phyloP scores from a whole-genome alignment of 2,888 invertebrate genomes.

The Eudasyphora cyanicolor region DNA sequence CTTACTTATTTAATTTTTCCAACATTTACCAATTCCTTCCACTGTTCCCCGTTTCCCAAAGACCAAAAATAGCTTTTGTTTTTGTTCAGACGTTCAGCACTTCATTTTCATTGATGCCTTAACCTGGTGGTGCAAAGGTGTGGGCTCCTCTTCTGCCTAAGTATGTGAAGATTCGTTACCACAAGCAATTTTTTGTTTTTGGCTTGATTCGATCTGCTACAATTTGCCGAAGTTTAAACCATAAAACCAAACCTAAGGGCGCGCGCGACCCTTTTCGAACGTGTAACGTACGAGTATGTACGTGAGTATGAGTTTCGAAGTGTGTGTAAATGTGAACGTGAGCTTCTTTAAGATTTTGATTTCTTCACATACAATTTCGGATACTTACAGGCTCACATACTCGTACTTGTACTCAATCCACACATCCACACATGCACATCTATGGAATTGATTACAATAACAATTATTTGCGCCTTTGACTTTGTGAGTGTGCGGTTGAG shows the following conservation, averaged over 20 bases:
- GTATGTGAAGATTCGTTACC: not conserved
- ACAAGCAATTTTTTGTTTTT: not conserved
- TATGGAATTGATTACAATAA: slow-evolving; percentile 60
- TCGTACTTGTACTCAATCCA: not conserved
- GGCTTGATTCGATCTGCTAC: slow-evolving; percentile 35
- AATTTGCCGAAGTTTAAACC: slow-evolving; percentile 56
- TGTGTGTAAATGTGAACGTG: slow-evolving; percentile 10
- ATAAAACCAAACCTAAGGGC: slow-evolving; percentile 53
- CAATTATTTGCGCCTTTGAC: slow-evolving; percentile 65
- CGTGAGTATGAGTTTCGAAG: not conserved
- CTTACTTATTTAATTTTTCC: no score
- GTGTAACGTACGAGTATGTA: not conserved
- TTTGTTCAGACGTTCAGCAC: not conserved
- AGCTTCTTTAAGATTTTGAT: slow-evolving; percentile 33
- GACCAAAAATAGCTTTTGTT: not conserved
- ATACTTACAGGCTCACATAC: not conserved
- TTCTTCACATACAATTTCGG: no score
- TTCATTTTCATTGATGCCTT: not conserved
- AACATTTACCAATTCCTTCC: not conserved
- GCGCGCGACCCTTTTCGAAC: slow-evolving; percentile 30
- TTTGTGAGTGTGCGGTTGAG: slow-evolving; percentile 58
- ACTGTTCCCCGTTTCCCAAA: not conserved
- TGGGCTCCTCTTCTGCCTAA: not conserved
- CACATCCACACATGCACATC: not conserved
- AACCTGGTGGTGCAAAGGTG: not conserved